Base-by-base conservation (phyloP, 2,888 invertebrate species). In the Synergus itoensis region DNA sequence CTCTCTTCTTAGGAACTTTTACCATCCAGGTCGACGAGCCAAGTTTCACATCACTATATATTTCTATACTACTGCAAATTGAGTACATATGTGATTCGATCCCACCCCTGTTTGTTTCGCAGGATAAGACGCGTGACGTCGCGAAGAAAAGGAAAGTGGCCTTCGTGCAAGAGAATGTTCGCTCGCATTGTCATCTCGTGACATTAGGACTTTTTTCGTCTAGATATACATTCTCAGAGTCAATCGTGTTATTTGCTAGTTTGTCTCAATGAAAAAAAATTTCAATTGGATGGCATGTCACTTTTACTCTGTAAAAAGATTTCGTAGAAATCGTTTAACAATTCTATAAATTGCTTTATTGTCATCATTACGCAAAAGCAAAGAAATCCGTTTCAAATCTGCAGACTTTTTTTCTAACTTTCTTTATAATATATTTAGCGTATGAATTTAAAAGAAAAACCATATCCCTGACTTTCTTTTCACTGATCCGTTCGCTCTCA, bases 41-140 rank as follows among this genome's bases (percentile, higher is more conserved):
- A 28, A 77, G 48, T 53, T 53, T 53, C 7, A 53, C 21, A 43
- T 12, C 40, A 28, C 11, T 7, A 40, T 64, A 9, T 21, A 62
- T 78, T 64, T 81, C 62, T 60, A 65, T 77, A 75, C 57, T 69
- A 5, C 64, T 36, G 79, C 83, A 84, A 85, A 87, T 87, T 84
- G 83, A 84, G 84, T 86, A 76, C 36, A 36, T 28, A 28, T 87
- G 83, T 85, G 85, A 86, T 86, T 86, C 82, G 85, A 86, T 86
- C 81, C 81, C 79, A 82, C 78, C 79, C 81, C 81, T 81, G 57
- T 80, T 81, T 82, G 78, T 81, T 83, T 80, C 64, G 63, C 80
- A 77, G 81, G 76, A 84, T 76, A 63, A 73, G 80, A 77, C 80
- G 79, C 53, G 79, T 79, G 67, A 82, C 53, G 36, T 82, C 77